These are phyloP conservation scores for Rhinoraja longicauda DNA, from an alignment of 2,797 vertebrate genomes.

Conservation along the genomic window DNA sequence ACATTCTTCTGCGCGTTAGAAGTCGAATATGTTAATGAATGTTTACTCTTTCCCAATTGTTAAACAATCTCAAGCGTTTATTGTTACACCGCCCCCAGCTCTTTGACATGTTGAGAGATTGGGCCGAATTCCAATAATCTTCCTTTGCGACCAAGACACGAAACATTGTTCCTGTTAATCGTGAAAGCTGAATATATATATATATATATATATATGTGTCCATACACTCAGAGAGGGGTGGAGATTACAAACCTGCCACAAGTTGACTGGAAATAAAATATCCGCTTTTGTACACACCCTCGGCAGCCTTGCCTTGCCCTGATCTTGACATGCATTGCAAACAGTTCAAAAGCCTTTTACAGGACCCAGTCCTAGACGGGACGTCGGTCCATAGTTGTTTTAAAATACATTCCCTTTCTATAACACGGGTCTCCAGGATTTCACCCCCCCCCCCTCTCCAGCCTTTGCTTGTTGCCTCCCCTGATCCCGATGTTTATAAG, in stretches of 20 bases:
- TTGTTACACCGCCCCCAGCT: not conserved
- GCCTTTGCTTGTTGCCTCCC: not conserved
- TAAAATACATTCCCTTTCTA: not conserved
- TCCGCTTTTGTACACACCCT: not conserved
- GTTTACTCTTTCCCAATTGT: conserved; percentile 8
- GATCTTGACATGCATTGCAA: not conserved
- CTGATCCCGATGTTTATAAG: not conserved
- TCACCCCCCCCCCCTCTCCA: too few species aligned
- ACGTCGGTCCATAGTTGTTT: not conserved
- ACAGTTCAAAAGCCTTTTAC: not conserved
- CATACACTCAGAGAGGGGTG: too few species aligned
- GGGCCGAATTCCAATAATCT: conserved; percentile 14
- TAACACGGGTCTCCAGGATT: not conserved
- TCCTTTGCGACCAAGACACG: not conserved
- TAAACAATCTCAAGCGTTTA: not conserved
- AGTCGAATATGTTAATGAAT: conserved; percentile 14
- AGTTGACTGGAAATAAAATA: not conserved
- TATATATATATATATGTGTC: too few species aligned
- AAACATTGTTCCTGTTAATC: not conserved
- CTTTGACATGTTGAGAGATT: conserved; percentile 18
- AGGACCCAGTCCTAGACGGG: not conserved
- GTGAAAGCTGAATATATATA: too few species aligned
- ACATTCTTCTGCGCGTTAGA: not conserved
- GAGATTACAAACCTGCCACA: not conserved
- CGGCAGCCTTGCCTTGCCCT: not conserved